Evolutionary conservation across 2,797 vertebrate species (phyloP).

Genomic region (Syndactyla subalaris): DNA sequence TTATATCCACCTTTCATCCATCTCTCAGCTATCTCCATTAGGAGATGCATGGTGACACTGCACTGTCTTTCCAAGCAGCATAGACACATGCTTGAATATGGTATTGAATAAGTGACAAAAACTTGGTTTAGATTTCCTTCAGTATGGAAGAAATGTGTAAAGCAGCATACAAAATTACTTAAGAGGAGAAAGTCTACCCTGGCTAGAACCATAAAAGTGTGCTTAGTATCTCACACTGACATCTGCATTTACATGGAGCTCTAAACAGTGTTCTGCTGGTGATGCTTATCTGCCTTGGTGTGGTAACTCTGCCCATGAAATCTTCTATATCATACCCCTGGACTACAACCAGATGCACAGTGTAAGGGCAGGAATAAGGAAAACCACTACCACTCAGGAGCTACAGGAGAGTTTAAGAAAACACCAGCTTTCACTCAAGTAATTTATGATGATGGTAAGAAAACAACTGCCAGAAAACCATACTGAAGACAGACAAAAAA

Average conservation of each 20-base stretch:
- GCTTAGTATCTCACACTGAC: not conserved
- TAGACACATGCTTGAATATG: accelerated
- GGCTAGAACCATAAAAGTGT: not conserved
- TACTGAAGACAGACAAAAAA: not conserved
- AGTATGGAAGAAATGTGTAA: not conserved
- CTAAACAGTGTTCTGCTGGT: not conserved
- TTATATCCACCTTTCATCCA: not conserved
- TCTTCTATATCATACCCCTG: accelerated
- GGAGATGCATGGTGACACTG: accelerated
- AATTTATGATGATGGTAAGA: not conserved
- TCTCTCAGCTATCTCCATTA: accelerated
- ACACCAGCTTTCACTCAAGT: not conserved
- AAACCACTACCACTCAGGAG: not conserved
- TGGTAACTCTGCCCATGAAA: not conserved
- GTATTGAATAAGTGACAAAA: accelerated
- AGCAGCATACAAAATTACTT: not conserved
- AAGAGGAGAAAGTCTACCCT: not conserved
- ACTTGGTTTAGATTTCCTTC: not conserved
- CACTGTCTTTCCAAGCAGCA: not conserved
- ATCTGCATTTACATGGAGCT: not conserved
- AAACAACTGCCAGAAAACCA: not conserved
- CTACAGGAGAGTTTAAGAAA: not conserved
- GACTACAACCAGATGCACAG: not conserved
- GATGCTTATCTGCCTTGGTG: not conserved
- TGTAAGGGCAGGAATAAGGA: not conserved